These are phyloP conservation scores for Echinops telfairi DNA, from an alignment of 2,113 vertebrate species.

Conservation along the genomic window DNA sequence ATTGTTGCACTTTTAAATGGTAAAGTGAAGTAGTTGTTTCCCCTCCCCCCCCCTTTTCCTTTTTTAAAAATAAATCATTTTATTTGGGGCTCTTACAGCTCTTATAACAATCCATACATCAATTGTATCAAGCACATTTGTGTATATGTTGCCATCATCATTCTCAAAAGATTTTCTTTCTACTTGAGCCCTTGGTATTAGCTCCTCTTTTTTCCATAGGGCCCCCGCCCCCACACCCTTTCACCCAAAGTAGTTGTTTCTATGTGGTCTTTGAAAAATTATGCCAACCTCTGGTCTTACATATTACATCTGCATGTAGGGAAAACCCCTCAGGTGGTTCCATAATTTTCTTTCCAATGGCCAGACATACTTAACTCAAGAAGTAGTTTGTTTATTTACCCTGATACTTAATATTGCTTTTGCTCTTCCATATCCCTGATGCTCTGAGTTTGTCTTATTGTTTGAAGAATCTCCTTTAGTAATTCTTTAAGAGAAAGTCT, in stretches of 20 bases:
- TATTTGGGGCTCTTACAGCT: too few relatives aligned
- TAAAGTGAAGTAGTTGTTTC: too few relatives aligned
- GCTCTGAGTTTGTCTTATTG: neutral
- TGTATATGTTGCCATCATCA: too few relatives aligned
- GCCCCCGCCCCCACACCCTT: too few relatives aligned
- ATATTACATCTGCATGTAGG: neutral
- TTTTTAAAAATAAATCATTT: too few relatives aligned
- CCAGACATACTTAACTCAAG: too few relatives aligned
- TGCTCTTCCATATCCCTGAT: neutral
- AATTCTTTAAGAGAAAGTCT: neutral
- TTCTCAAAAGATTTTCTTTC: too few relatives aligned
- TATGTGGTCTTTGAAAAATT: conserved; percentile 21
- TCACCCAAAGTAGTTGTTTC: neutral
- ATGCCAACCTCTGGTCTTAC: neutral
- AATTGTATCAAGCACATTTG: too few relatives aligned
- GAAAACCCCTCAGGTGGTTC: neutral
- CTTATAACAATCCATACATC: too few relatives aligned
- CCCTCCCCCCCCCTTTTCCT: too few relatives aligned
- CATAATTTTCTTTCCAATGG: conserved; percentile 8
- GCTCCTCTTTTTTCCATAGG: too few relatives aligned
- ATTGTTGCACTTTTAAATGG: neutral
- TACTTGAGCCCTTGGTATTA: too few relatives aligned
- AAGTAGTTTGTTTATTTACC: conserved; percentile 6
- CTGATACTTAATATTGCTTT: neutral
- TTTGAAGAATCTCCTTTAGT: neutral